Evolutionary conservation across 2,797 vertebrate species (phyloP), one percentile per base, ranked within the genome.

Genomic region (Chaunax sp.): DNA sequence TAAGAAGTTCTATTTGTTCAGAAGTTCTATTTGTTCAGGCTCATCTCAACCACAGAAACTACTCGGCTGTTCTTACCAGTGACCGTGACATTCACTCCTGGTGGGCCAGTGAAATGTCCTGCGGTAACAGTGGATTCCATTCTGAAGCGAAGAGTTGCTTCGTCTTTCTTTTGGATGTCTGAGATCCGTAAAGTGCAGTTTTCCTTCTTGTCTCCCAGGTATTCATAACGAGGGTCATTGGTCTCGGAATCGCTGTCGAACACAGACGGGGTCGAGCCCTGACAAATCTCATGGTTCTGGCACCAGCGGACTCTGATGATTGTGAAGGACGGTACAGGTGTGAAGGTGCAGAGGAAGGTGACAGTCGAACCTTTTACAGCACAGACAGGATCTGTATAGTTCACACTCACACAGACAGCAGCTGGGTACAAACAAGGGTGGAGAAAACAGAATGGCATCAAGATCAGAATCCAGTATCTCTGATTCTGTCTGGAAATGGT

Each of bases 121-220:
- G 0, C 0, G 0, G 0, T 0, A 0, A 61, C 0, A 7, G 25
- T 0, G 0, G 13, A 46, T 14, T 85, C 80, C 75, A 85, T 72
- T 1, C 80, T 78, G 78, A 85, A 82, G 22, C 69, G 59, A 9
- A 73, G 43, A 0, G 10, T 69, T 5, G 0, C 4, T 0, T 9
- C 0, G 6, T 79, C 78, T 0, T 0, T 0, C 8, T 0, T 1
- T 19, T 20, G 6, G 0, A 79, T 0, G 0, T 62, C 2, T 43
- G 2, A n/a, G 75, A 86, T 77, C 66, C 72, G 72, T 53, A 86
- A 23, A 1, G 72, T 72, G 40, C 83, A 83, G 67, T 56, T 77
- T n/a, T 22, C 20, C n/a, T 4, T 19, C 54, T 0, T 11, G 70
- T 83, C 76, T 62, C 81, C 81, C 64, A 83, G 75, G 44, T 85